Percentiles rank a stretch among this genome's conserved stretches.
Evolutionary conservation across 2,888 invertebrate species (phyloP).

Genomic region (Cantharis flavilabris): DNA sequence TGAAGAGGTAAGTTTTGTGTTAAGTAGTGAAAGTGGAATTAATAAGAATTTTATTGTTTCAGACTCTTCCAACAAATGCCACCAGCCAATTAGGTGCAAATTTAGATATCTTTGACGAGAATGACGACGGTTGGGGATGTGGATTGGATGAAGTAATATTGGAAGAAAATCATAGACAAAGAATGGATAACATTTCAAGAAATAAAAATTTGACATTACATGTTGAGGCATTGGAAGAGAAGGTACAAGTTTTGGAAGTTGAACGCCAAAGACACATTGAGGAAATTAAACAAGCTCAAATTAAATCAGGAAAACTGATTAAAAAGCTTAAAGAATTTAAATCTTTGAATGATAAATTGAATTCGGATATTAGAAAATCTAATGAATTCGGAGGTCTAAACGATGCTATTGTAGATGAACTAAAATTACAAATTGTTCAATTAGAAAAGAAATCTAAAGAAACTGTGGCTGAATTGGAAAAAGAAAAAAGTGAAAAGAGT

Average conservation of each 20-base stretch:
- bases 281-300: slow-evolving; percentile 68
- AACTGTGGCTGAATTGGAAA: slow-evolving; percentile 61
- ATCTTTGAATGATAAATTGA: slow-evolving; percentile 64
- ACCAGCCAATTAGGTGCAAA: neutral
- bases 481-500: slow-evolving; percentile 70
- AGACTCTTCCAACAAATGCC: neutral
- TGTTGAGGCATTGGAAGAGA: slow-evolving; percentile 62
- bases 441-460: slow-evolving; percentile 71
- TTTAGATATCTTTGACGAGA: slow-evolving; percentile 49
- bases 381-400: slow-evolving; percentile 61
- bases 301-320: slow-evolving; percentile 77
- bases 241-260: slow-evolving; percentile 62
- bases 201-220: slow-evolving; percentile 45
- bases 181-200: slow-evolving; percentile 34
- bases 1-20: neutral
- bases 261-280: slow-evolving; percentile 63
- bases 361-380: slow-evolving; percentile 54
- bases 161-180: slow-evolving; percentile 56
- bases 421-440: slow-evolving; percentile 68
- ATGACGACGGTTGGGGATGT: slow-evolving; percentile 68
- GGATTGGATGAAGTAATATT: slow-evolving; percentile 59
- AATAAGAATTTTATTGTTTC: neutral
- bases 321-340: slow-evolving; percentile 87
- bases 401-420: slow-evolving; percentile 78
- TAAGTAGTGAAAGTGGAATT: neutral